Evolutionary conservation across 2,113 vertebrate genomes (phyloP), one percentile per base, ranked within the genome.

Genomic region (Narcine bancroftii): DNA sequence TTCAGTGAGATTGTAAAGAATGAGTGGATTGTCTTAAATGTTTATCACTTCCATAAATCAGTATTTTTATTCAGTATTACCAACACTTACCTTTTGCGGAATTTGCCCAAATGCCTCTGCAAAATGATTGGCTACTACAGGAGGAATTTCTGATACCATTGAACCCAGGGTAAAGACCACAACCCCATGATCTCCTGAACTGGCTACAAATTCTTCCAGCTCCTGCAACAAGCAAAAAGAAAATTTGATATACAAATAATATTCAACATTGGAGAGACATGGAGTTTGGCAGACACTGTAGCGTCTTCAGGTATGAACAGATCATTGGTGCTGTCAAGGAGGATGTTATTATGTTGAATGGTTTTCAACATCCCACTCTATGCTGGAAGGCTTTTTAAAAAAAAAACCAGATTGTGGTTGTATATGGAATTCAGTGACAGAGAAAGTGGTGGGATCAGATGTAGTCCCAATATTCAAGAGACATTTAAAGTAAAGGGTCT

Each of bases 141-240:
- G 94, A 0, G 98, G 97, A 92, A 99, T 95, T 4, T 97, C 95
- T 0, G 97, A 96, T 75, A 98, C 93, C 96, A 98, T 95, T 17
- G 97, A 97, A 7, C 98, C 98, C 94, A 99, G 94, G 0, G 97
- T 98, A 94, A 99, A 99, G 91, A 99, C 96, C 47, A 99, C 94
- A n/a, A 99, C 95, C 1, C 98, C 98, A 0, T 99, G 97, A 21
- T 98, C 95, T 92, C 97, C 98, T 2, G 98, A 98, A 50, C 96
- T 97, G 0, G 98, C 96, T 92, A 98, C 93, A 39, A 98, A 98
- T 47, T 94, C 94, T 93, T 97, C 96, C 56, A 99, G 96, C 81
- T 99, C 97, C 98, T 99, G 93, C 63, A 95, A 92, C 66, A 24
- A 53, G 6, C 13, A 29, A 91, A 91, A 69, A 5, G 2, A 36